Evolutionary conservation across 2,888 invertebrate species (phyloP), one percentile per base, ranked within the genome.

Genomic region (Drosophila kambysellisi): DNA sequence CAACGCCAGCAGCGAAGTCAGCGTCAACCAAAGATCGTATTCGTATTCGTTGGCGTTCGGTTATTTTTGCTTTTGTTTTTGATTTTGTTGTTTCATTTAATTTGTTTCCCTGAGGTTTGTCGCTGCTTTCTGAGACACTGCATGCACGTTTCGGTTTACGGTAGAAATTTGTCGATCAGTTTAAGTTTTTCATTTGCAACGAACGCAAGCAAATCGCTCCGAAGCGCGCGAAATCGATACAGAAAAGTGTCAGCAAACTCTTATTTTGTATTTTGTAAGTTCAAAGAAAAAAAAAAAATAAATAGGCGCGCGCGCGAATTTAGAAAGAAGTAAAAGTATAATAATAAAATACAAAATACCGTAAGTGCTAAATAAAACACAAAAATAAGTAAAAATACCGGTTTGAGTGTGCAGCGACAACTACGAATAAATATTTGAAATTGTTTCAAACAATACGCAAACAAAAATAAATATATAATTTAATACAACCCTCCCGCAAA

Each of bases 161-260:
- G 91, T 91, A 91, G 92, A 93, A 92, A 92, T 93, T 92, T 92
- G 46, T 90, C 91, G 91, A 92, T 93, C 92, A 93, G 92, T 93
- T 92, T 83, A 88, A 92, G 88, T 92, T 93, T 92, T 92, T 89
- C 91, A 91, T 91, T 92, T 91, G 92, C 88, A 86, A 85, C 91
- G 92, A 91, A 82, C 91, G 90, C 91, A 90, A 90, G 90, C 87
- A 88, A 73, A 54, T 69, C 77, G 76, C 75, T 73, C 70, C 62
- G 67, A 68, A 59, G 79, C 79, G 81, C 73, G 76, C 79, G 84
- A 76, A 76, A 78, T 58, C 87, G 87, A 87, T 76, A 69, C 62
- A 69, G 64, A 51, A 76, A 64, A 67, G 61, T 50, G 58, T 65
- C 57, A 78, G 65, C 63, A 43, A 64, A 71, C 73, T 76, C 65